Percentiles rank a stretch among this genome's conserved stretches.
Conservation (phyloP, 2,113 vertebrate genomes). For the Megalops atlanticus region DNA sequence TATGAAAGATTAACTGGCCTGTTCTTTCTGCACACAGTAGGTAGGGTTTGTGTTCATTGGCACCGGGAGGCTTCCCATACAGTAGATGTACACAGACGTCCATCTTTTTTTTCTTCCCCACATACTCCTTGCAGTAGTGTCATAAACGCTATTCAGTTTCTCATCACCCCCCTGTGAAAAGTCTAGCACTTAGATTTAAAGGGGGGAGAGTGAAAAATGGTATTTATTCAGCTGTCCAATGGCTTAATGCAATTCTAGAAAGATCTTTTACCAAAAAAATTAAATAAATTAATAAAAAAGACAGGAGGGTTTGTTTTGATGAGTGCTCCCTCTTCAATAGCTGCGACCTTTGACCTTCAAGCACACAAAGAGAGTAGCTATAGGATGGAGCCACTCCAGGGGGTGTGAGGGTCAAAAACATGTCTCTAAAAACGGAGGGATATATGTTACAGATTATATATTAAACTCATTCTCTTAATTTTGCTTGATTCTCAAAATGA, state of each 20-base stretch:
- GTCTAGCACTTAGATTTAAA: neutral
- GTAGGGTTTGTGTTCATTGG: neutral
- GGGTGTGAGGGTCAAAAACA: too few relatives aligned
- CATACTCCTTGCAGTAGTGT: neutral
- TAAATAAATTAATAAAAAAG: too few relatives aligned
- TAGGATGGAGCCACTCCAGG: neutral
- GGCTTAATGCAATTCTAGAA: neutral
- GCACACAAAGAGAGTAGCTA: neutral
- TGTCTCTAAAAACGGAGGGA: neutral
- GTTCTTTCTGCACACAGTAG: neutral
- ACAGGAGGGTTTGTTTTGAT: neutral
- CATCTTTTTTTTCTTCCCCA: neutral
- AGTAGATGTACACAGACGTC: neutral
- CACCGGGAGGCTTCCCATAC: neutral
- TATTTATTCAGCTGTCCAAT: neutral
- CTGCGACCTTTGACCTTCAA: neutral
- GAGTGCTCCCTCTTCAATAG: neutral
- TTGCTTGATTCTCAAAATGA: neutral
- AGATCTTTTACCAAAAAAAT: neutral
- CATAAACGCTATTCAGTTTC: neutral
- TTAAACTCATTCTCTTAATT: neutral
- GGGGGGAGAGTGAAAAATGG: neutral
- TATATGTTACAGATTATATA: neutral
- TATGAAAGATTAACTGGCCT: neutral
- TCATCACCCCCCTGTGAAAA: neutral